Conservation (phyloP, 2,113 vertebrate species). For the Tichodroma muraria region DNA sequence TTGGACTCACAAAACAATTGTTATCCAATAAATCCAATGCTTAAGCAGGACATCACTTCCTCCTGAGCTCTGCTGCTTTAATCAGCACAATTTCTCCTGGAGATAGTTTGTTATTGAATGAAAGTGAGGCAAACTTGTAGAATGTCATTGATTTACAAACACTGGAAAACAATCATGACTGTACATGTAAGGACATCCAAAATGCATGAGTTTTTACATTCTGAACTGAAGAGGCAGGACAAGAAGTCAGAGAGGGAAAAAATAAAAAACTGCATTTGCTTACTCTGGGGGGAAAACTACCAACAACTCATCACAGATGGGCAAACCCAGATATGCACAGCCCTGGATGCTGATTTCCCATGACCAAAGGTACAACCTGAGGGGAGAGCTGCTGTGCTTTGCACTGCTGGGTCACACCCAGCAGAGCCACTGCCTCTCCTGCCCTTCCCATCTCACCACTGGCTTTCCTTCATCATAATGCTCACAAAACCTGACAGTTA, state of each 20-base stretch:
- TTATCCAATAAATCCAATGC: neutral
- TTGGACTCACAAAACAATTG: neutral
- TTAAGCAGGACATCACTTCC: accelerated
- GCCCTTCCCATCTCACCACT: neutral
- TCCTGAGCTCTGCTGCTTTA: neutral
- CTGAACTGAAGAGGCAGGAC: conserved; percentile 9
- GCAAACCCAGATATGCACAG: neutral
- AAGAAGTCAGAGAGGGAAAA: neutral
- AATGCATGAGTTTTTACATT: conserved; percentile 38
- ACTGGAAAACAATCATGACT: neutral
- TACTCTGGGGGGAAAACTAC: neutral
- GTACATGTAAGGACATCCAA: neutral
- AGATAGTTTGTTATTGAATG: neutral
- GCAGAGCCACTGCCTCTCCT: neutral
- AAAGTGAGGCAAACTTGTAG: neutral
- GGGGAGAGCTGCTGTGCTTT: neutral
- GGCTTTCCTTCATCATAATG: neutral
- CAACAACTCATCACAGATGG: neutral
- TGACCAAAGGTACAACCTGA: accelerated
- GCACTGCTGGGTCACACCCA: neutral
- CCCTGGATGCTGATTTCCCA: neutral
- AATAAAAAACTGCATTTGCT: neutral
- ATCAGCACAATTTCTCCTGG: neutral
- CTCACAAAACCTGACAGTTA: neutral
- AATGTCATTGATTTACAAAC: conserved; percentile 15